Evolutionary conservation across 1,140 invertebrate species (phyloP), one percentile per base, ranked within the genome.

Genomic region (Whitmania pigra): DNA sequence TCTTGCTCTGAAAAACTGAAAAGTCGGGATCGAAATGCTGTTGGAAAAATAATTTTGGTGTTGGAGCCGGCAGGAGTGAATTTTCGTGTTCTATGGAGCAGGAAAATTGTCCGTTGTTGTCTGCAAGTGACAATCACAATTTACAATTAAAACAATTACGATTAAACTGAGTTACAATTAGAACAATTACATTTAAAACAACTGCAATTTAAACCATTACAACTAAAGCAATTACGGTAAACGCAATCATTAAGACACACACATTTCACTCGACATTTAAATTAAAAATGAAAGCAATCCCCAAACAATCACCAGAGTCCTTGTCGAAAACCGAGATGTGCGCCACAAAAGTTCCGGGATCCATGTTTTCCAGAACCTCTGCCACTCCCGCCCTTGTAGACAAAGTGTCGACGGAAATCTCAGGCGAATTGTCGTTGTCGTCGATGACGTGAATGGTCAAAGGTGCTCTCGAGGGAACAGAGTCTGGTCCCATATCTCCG

Each of bases 391-490:
- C 55, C n/a, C n/a, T 69, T 3, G 66, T 20, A 11, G 71, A 68
- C 15, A 72, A 40, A 18, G 74, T 74, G 29, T 72, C 40, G 40
- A 74, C 43, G 53, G 53, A 27, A 25, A 75, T 75, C 17, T 40
- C 67, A 55, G 75, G 75, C 22, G 71, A 49, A 71, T 83, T 83
- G 75, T 85, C 84, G 74, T 85, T 85, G 29, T 79, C 78, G 75
- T 85, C 84, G 17, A 76, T 74, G 11, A 85, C 76, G 15, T 77
- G 75, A 27, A 96, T 86, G 27, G 63, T 29, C 6, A 75, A 31
- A 11, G 57, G 67, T 29, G 63, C 71, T 11, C 27, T 49, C 25
- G 36, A 49, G 18, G 71, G 71, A 29, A 74, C 31, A 22, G 67
- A 55, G 36, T 71, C 74, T 6, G 71, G 66, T 25, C 74, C 74